phyloP scores from a whole-genome alignment of 2,888 invertebrate genomes.

The Tupiocoris notatus region DNA sequence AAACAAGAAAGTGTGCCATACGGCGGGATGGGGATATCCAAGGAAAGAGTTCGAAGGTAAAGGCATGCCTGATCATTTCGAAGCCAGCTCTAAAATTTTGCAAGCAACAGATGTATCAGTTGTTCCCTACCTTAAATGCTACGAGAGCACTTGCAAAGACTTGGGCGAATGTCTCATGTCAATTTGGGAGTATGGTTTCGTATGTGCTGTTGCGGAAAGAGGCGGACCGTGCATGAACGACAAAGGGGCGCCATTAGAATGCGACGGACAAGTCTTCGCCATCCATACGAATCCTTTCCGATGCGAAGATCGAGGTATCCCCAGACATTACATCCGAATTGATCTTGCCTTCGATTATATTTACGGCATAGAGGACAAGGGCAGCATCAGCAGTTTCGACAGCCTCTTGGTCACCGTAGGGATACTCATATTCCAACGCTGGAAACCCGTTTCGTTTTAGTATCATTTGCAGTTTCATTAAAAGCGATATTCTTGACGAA shows the following conservation, averaged over 20 bases:
- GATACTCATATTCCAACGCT: not conserved
- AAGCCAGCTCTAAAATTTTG: not conserved
- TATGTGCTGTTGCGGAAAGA: not conserved
- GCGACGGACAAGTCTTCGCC: not conserved
- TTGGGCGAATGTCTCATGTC: constrained; percentile 27
- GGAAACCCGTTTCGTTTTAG: too few species aligned
- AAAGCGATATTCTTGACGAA: too few species aligned
- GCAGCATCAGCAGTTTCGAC: not conserved
- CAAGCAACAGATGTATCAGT: not conserved
- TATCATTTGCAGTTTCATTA: not conserved
- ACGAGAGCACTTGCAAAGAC: not conserved
- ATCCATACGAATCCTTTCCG: not conserved
- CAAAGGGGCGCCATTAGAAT: constrained; percentile 23
- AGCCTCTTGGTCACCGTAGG: not conserved
- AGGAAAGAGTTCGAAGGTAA: constrained; percentile 29
- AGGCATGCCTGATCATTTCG: constrained; percentile 28
- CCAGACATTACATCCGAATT: constrained; percentile 9
- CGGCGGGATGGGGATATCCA: constrained; percentile 25
- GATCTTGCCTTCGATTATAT: constrained; percentile 12
- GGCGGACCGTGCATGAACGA: constrained; percentile 29
- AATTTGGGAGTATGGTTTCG: constrained; percentile 19
- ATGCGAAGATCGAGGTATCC: constrained; percentile 8
- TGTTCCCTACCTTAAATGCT: not conserved
- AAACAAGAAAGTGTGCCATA: not conserved
- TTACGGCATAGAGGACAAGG: not conserved